These are phyloP conservation scores for Danaus plexippus DNA, from an alignment of 1,140 invertebrate genomes.

Conservation along the genomic window DNA sequence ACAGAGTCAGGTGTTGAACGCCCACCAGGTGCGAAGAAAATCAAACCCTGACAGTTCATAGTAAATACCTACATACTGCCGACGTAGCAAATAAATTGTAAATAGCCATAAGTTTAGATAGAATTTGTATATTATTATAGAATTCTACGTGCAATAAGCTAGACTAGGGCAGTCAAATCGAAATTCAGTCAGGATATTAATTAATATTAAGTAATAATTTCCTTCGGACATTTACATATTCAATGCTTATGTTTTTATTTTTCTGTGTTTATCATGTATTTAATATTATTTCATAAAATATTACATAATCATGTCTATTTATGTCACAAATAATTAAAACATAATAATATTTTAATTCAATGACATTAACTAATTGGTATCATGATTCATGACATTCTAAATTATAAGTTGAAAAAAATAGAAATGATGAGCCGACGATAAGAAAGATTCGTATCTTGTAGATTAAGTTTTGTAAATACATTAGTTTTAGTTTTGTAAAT, in stretches of 20 bases:
- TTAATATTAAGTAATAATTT: too few species aligned
- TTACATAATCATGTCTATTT: conserved; percentile 15
- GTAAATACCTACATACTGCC: conserved; percentile 41
- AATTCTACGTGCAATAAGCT: conserved; percentile 23
- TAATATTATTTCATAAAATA: conserved; percentile 7
- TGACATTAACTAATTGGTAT: conserved; percentile 5
- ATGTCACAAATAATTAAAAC: conserved; percentile 19
- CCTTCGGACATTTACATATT: too few species aligned
- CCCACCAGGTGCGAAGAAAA: conserved; percentile 61
- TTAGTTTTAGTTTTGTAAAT: conserved; percentile 5
- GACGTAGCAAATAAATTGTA: conserved; percentile 43
- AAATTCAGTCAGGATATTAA: too few species aligned
- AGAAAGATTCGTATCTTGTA: conserved; percentile 51
- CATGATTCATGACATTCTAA: conserved; percentile 48
- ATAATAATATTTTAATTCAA: conserved; percentile 12
- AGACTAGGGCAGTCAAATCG: conserved; percentile 8
- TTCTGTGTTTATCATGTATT: too few species aligned
- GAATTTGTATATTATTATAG: conserved; percentile 22
- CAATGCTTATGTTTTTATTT: too few species aligned
- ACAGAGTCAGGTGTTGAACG: conserved; percentile 45
- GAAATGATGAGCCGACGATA: conserved; percentile 35
- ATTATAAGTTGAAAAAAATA: conserved; percentile 31
- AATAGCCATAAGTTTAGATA: conserved; percentile 34
- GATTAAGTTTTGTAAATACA: conserved; percentile 12
- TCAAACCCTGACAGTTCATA: conserved; percentile 65